These are phyloP conservation scores for Erpornis zantholeuca DNA, from an alignment of 2,113 vertebrate genomes.

Conservation along the genomic window DNA sequence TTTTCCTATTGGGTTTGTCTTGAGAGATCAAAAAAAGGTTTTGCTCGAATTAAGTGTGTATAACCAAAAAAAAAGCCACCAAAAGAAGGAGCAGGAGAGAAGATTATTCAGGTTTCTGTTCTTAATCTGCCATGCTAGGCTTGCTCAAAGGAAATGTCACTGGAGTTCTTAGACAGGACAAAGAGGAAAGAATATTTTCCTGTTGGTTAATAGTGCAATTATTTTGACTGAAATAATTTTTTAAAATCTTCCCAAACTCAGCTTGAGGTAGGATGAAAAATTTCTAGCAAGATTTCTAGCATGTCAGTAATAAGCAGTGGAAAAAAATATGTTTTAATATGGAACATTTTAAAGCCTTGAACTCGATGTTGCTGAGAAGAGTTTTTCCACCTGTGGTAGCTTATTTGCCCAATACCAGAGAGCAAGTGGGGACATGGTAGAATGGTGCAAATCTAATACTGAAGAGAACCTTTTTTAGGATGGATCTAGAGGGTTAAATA, in stretches of 20 bases:
- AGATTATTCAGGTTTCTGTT: background rate
- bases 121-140: background rate
- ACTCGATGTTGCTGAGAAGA: background rate
- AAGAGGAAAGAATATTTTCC: background rate
- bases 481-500: background rate
- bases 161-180: background rate
- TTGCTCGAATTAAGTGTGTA: background rate
- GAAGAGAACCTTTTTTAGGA: background rate
- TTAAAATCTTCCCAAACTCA: background rate
- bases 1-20: background rate
- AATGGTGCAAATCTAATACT: background rate
- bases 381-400: background rate
- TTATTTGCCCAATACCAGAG: background rate
- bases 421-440: background rate
- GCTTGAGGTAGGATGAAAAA: background rate
- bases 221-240: background rate
- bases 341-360: background rate
- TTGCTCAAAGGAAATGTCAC: background rate
- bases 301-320: background rate
- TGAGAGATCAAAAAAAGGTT: background rate
- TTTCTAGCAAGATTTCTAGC: background rate
- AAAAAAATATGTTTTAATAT: background rate
- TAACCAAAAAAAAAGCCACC: background rate
- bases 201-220: background rate
- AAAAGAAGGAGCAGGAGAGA: background rate